Evolutionary conservation across 2,888 invertebrate species (phyloP), one percentile per base, ranked within the genome.

Genomic region (Theretra japonica): DNA sequence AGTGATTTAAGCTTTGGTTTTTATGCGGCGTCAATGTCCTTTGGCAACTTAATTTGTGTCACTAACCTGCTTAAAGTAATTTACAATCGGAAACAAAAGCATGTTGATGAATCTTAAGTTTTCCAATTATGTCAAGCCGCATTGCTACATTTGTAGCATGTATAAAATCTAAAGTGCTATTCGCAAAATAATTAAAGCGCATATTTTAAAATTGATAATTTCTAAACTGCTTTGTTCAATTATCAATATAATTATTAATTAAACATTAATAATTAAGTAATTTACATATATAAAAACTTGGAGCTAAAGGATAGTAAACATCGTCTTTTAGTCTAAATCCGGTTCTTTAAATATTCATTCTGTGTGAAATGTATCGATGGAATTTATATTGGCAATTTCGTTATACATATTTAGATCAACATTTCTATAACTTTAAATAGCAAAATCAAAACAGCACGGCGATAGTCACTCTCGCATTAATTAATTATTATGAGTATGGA

Each of bases 21-120:
- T 77, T 79, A 77, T 75, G 75, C 79, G 81, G 82, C 79, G 88
- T 90, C 89, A 88, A 84, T 85, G 88, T 80, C 84, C 88, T 87
- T 80, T 81, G 78, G 76, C 65, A 70, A 69, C 73, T 76, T 76
- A 73, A 73, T 68, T 73, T 70, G 76, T 70, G 81, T 75, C 80
- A 71, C 74, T 81, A 79, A 79, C 83, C 84, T 77, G 72, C 75
- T 79, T 75, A 72, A 75, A 76, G 73, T 77, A 72, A 73, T 71
- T 71, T 60, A n/a, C 50, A 71, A 65, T 30, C 23, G 33, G 41
- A 56, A 57, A 56, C n/a, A 53, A 65, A 21, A 21, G 7, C n/a
- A 7, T 21, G 8, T 21, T 3, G 4, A 33, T 62, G 41, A 48
- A 23, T 48, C 33, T 28, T 41, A 41, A 28, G n/a, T 25, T 53